A percentile compares a stretch with the other conserved stretches of the same genome.
Conservation (phyloP, 1,140 invertebrate species). For the Apis dorsata region DNA sequence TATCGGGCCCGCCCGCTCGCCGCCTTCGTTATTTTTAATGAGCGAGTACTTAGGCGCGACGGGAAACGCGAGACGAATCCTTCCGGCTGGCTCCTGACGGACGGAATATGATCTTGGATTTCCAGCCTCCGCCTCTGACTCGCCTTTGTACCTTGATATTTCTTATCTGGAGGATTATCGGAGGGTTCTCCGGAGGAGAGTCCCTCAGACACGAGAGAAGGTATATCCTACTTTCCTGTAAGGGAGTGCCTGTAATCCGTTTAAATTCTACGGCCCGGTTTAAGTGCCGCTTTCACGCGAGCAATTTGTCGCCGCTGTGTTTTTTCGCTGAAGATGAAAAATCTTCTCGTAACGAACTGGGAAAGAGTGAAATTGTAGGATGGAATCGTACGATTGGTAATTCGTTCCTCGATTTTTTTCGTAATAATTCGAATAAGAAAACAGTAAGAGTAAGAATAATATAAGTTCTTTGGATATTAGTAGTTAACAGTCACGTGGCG, state of each 20-base stretch:
- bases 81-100: slow-evolving; percentile 9
- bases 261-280: slow-evolving; percentile 29
- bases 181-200: slow-evolving; percentile 35
- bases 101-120: slow-evolving; percentile 54
- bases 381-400: neutral
- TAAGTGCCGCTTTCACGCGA: slow-evolving; percentile 36
- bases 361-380: no score
- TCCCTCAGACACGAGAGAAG: slow-evolving; percentile 23
- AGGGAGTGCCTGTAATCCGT: slow-evolving; percentile 35
- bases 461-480: no score
- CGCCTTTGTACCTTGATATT: slow-evolving; percentile 58
- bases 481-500: no score
- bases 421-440: neutral
- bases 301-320: slow-evolving; percentile 44
- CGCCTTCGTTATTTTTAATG: slow-evolving; percentile 68
- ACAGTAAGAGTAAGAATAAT: no score
- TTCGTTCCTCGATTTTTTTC: neutral
- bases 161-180: slow-evolving; percentile 59
- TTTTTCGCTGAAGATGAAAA: slow-evolving; percentile 24
- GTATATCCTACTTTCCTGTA: neutral
- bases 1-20: slow-evolving; percentile 49
- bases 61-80: slow-evolving; percentile 42
- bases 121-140: neutral
- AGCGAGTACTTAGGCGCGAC: slow-evolving; percentile 53
- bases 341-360: neutral